A percentile compares a stretch with the other conserved stretches of the same genome.
These are phyloP conservation scores for Noctilio leporinus DNA, from an alignment of 2,113 vertebrate species.

Conservation along the genomic window DNA sequence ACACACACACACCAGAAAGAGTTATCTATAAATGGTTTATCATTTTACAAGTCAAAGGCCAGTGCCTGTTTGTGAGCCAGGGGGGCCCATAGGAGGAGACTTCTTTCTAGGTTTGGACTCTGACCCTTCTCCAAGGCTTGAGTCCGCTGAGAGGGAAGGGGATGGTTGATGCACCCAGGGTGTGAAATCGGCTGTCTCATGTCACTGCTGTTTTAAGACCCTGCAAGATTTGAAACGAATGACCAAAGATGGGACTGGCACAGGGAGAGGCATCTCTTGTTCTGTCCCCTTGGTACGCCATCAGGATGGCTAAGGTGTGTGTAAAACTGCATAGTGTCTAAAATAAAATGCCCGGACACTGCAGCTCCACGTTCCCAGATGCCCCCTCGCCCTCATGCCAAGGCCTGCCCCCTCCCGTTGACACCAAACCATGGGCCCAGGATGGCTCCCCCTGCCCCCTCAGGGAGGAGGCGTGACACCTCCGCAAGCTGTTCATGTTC, in stretches of 20 bases:
- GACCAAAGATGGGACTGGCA: neutral
- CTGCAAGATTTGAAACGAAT: neutral
- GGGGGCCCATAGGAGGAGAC: neutral
- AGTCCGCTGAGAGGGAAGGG: neutral
- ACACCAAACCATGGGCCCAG: neutral
- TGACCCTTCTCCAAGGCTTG: neutral
- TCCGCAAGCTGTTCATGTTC: neutral
- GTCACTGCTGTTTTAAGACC: slow-evolving; percentile 34
- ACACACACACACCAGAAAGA: neutral
- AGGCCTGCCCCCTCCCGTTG: neutral
- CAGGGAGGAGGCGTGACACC: neutral
- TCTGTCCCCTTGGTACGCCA: neutral
- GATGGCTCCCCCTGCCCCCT: neutral
- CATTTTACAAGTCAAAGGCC: neutral
- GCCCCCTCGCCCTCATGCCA: neutral
- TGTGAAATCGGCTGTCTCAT: neutral
- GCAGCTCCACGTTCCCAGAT: neutral
- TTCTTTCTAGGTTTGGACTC: neutral
- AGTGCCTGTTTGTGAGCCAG: neutral
- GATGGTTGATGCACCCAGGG: neutral
- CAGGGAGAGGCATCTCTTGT: neutral
- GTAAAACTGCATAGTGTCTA: neutral
- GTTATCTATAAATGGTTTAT: neutral
- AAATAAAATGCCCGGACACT: neutral
- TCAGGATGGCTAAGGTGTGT: neutral